Base-by-base conservation (phyloP, 2,888 invertebrate species). In the Crocallis elinguaria region DNA sequence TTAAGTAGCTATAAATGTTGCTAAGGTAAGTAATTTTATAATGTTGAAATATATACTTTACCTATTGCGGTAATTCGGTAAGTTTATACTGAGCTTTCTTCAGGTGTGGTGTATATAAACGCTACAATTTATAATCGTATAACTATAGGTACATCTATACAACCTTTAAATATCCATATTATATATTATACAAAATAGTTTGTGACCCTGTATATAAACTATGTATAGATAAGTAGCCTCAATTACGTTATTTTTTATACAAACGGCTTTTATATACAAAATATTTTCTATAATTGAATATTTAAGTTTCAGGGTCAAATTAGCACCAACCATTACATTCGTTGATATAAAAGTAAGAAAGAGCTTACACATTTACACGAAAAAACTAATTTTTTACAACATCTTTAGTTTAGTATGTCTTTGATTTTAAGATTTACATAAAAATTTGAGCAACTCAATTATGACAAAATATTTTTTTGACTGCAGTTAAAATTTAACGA, bases 41-140 rank as follows among this genome's bases (percentile, higher is more conserved):
- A 53, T n/a, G n/a, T n/a, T n/a, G n/a, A 43, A 48, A 49, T 56
- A 66, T 54, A 66, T 30, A 52, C 45, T 39, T 35, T 46, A 43
- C 46, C 53, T 51, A 55, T 54, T 64, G 58, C 41, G 69, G 74
- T 68, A 72, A 67, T 60, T 67, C 65, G 72, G 73, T 73, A 73
- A 63, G 32, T 46, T 46, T 62, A 71, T 79, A 78, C 79, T 91
- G 91, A 91, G 91, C 91, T 82, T 90, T 86, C 67, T 87, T 90
- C 91, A 91, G 91, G 91, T 91, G 91, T 90, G 88, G 77, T 82
- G 75, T 73, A 75, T 76, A 79, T 86, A 88, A 86, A 85, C 87
- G 86, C 84, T 66, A 64, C 53, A 66, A 49, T 66, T 66, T 67
- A 65, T 51, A 49, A 46, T 42, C 49, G 55, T 60, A 61, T 64